phyloP scores from a whole-genome alignment of 2,113 vertebrate genomes.

The Myxocyprinus asiaticus region DNA sequence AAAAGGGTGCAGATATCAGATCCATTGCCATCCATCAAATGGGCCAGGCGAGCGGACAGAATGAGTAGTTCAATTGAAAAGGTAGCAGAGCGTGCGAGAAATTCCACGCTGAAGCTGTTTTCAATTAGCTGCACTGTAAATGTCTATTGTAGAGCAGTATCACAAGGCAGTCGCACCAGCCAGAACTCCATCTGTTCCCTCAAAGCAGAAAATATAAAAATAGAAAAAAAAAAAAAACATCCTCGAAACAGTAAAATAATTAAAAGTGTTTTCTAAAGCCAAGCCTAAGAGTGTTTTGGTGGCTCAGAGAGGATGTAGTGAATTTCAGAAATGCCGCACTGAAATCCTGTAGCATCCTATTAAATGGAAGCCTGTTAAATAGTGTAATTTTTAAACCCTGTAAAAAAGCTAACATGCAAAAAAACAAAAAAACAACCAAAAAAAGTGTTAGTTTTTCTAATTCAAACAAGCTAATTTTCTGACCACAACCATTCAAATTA shows the following conservation, averaged over 20 bases:
- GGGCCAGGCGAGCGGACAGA: constrained; percentile 11
- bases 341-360: neutral
- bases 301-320: neutral
- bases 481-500: neutral
- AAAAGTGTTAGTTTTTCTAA: constrained; percentile 8
- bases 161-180: neutral
- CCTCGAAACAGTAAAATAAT: neutral
- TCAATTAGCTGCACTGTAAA: constrained; percentile 80
- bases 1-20: constrained; percentile 4
- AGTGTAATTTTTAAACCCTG: neutral
- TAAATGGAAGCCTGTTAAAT: neutral
- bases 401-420: neutral
- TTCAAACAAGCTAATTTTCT: neutral
- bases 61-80: constrained; percentile 83
- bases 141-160: constrained; percentile 78
- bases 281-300: neutral
- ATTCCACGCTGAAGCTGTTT: constrained; percentile 83
- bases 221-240: neutral
- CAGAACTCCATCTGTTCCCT: neutral
- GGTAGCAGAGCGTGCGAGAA: constrained; percentile 77
- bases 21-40: constrained; percentile 27
- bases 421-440: neutral
- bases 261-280: constrained; percentile 2
- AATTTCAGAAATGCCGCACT: constrained; percentile 28
- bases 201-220: neutral